These are phyloP conservation scores for Cybosia mesomella DNA, from an alignment of 2,888 invertebrate genomes.

Conservation along the genomic window DNA sequence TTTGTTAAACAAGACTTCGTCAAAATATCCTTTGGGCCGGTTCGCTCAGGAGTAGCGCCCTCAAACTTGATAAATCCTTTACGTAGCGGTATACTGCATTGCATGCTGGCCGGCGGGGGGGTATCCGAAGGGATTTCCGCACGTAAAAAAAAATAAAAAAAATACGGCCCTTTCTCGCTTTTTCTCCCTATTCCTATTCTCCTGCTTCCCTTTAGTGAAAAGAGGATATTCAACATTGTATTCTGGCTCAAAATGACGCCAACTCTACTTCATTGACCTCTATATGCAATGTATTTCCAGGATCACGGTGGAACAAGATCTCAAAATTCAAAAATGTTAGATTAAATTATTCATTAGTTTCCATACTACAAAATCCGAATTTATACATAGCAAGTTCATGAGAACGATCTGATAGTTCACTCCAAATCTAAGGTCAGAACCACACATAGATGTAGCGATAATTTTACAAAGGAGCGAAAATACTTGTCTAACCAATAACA, in stretches of 20 bases:
- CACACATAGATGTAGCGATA: conserved; percentile 63
- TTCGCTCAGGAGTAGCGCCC: too few relatives aligned
- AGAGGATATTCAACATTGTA: not conserved
- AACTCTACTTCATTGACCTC: not conserved
- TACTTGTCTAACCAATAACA: conserved; percentile 66
- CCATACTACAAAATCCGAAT: not conserved
- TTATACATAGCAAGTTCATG: conserved; percentile 11
- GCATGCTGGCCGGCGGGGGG: too few relatives aligned
- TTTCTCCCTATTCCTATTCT: too few relatives aligned
- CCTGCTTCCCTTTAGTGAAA: not conserved
- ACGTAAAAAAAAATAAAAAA: too few relatives aligned
- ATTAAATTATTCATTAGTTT: conserved; percentile 3
- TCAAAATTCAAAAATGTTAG: not conserved
- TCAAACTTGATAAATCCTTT: too few relatives aligned
- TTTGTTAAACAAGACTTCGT: too few relatives aligned
- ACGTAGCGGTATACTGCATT: too few relatives aligned
- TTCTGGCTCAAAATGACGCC: too few relatives aligned
- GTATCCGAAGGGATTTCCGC: too few relatives aligned
- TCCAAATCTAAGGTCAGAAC: conserved; percentile 53
- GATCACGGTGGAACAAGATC: not conserved
- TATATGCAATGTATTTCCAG: not conserved
- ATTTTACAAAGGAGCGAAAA: conserved; percentile 71
- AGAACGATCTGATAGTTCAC: conserved; percentile 15
- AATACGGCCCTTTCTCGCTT: too few relatives aligned
- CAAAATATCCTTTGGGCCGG: too few relatives aligned